These are phyloP conservation scores for Pasiphila rectangulata DNA, from an alignment of 2,888 invertebrate species.

Conservation along the genomic window DNA sequence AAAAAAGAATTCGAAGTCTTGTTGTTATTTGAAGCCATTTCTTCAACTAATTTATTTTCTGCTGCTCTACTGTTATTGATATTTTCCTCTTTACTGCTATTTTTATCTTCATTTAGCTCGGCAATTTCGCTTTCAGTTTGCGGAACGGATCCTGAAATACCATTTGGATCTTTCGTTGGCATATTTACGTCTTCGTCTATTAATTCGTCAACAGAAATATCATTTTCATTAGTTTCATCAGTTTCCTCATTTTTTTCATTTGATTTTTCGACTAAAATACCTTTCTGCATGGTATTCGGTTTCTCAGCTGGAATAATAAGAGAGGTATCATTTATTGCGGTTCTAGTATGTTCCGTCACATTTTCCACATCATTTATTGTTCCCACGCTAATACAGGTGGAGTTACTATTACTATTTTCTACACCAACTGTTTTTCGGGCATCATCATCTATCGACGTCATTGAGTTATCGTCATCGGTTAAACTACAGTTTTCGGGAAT, in stretches of 20 bases:
- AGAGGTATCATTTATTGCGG: background rate
- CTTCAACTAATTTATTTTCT: slow-evolving; percentile 5
- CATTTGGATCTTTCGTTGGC: slow-evolving; percentile 15
- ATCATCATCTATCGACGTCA: background rate
- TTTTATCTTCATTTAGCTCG: background rate
- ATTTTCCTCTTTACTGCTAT: background rate
- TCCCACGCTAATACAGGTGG: background rate
- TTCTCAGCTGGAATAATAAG: background rate
- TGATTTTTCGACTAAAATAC: background rate
- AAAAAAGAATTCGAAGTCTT: slow-evolving; percentile 13
- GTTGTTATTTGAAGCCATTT: background rate
- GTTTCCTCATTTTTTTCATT: background rate
- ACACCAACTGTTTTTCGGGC: background rate
- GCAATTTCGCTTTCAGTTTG: background rate
- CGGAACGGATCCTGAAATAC: slow-evolving; percentile 24
- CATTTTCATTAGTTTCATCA: background rate
- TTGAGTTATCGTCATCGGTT: slow-evolving; percentile 8
- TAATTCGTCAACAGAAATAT: slow-evolving; percentile 26
- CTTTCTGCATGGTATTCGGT: background rate
- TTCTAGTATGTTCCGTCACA: background rate
- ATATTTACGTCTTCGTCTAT: slow-evolving; percentile 5
- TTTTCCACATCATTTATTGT: background rate
- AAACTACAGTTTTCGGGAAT: slow-evolving; percentile 16
- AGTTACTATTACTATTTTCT: slow-evolving; percentile 10
- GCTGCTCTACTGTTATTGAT: background rate